Evolutionary conservation across 2,113 vertebrate species (phyloP).

Genomic region (Andinoacara biseriatus): DNA sequence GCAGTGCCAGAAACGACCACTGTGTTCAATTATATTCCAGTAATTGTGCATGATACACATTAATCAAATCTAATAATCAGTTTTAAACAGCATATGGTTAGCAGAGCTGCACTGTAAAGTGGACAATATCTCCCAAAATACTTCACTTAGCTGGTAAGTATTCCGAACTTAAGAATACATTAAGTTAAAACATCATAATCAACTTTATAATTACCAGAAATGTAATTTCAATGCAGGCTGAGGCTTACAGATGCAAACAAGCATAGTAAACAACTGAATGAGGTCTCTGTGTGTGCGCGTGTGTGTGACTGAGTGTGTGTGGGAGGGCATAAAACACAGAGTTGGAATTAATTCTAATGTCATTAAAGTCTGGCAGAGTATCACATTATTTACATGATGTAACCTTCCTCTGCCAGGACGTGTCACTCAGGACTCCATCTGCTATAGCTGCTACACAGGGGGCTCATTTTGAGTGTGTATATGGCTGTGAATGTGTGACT

Average conservation of each 20-base stretch:
- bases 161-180: slow-evolving; percentile 58
- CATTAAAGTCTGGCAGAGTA: slow-evolving; percentile 70
- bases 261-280: slow-evolving; percentile 42
- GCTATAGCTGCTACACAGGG: slow-evolving; percentile 40
- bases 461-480: slow-evolving; percentile 28
- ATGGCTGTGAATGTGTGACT: slow-evolving; percentile 17
- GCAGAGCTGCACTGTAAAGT: slow-evolving; percentile 59
- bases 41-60: slow-evolving; percentile 75
- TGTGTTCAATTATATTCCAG: slow-evolving; percentile 74
- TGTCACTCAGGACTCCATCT: slow-evolving; percentile 76
- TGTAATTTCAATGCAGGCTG: slow-evolving; percentile 66
- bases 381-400: slow-evolving; percentile 76
- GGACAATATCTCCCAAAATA: slow-evolving; percentile 46
- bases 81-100: slow-evolving; percentile 77
- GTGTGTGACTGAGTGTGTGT: background rate
- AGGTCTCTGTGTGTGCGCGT: background rate
- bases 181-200: slow-evolving; percentile 67
- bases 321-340: slow-evolving; percentile 48
- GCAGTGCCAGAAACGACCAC: slow-evolving; percentile 71
- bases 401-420: slow-evolving; percentile 72
- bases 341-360: slow-evolving; percentile 68
- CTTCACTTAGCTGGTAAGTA: slow-evolving; percentile 29
- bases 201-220: slow-evolving; percentile 66
- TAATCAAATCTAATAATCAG: slow-evolving; percentile 75
- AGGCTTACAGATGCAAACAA: slow-evolving; percentile 49